Base-by-base conservation (phyloP, 2,797 vertebrate species). In the Semotilus atromaculatus region DNA sequence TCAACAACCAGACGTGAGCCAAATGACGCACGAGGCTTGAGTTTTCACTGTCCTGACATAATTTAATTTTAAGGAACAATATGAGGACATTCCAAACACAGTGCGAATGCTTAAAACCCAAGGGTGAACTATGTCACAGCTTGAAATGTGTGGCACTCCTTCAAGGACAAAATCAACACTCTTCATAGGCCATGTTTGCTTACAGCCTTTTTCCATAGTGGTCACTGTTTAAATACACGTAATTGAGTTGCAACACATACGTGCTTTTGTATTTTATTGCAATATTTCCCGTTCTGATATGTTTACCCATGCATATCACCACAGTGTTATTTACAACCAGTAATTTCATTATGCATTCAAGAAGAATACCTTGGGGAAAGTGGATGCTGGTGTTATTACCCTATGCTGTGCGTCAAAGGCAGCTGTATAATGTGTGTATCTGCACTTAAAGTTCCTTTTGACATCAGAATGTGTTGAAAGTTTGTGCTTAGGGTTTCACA, bases 321-420 rank as follows among this genome's bases (percentile, higher is more conserved):
- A 60, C 36, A 64, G 14, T 53, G 9, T 83, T 75, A 76, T 60
- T 84, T 84, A 71, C 31, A 58, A 60, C 13, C 38, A 43, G 21
- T 60, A 7, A 78, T 71, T 78, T 58, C 21, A 23, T 84, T 48
- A 43, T n/a, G 11, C 26, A 68, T 71, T 79, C 21, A 71, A 29
- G 51, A 84, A 71, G 53, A 71, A 60, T 66, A 60, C 19, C 31
- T 70, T 70, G 18, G 31, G 36, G 18, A 77, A 67, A 64, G 10
- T 7, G 18, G 3, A 76, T 19, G 13, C 10, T 26, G n/a, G n/a
- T 14, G 45, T 31, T 53, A 19, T 38, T 29, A 36, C 38, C 14
- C 23, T 18, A 14, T 38, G 45, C 5, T 43, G 14, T 55, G 31
- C 6, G 5, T 71, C 36, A 29, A 71, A 38, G 18, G 5, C n/a